phyloP scores from a whole-genome alignment of 2,888 invertebrate species.

The Bhutanitis thaidina region DNA sequence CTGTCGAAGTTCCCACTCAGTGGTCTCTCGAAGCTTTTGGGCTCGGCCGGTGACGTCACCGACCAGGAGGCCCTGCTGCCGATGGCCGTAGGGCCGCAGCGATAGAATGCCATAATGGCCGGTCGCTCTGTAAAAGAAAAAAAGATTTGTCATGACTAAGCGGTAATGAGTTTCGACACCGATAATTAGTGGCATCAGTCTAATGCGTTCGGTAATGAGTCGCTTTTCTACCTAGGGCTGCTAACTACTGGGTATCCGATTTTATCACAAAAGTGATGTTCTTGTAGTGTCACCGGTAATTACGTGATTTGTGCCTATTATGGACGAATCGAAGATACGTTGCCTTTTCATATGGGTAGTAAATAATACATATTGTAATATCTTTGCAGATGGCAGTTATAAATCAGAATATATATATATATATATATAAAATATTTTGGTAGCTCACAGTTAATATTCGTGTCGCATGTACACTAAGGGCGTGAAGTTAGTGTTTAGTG shows the following conservation, averaged over 20 bases:
- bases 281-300: too few species aligned
- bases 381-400: too few species aligned
- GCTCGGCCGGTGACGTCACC: conserved; percentile 54
- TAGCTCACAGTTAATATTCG: too few species aligned
- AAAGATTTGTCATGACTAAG: background rate
- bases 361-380: too few species aligned
- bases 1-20: conserved; percentile 72
- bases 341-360: too few species aligned
- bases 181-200: conserved; percentile 8
- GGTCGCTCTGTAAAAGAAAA: conserved; percentile 39
- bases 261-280: background rate
- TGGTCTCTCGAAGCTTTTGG: conserved; percentile 61
- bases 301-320: too few species aligned
- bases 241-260: background rate
- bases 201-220: conserved; percentile 9
- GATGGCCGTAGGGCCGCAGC: conserved; percentile 69
- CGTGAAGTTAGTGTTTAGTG: too few species aligned
- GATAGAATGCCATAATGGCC: conserved; percentile 64
- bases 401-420: too few species aligned
- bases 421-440: too few species aligned
- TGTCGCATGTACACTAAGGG: too few species aligned
- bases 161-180: conserved; percentile 11
- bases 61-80: conserved; percentile 80
- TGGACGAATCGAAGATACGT: too few species aligned
- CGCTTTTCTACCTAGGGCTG: background rate